These are phyloP conservation scores for Hippocampus mohnikei DNA, from an alignment of 2,113 vertebrate species.

Conservation along the genomic window DNA sequence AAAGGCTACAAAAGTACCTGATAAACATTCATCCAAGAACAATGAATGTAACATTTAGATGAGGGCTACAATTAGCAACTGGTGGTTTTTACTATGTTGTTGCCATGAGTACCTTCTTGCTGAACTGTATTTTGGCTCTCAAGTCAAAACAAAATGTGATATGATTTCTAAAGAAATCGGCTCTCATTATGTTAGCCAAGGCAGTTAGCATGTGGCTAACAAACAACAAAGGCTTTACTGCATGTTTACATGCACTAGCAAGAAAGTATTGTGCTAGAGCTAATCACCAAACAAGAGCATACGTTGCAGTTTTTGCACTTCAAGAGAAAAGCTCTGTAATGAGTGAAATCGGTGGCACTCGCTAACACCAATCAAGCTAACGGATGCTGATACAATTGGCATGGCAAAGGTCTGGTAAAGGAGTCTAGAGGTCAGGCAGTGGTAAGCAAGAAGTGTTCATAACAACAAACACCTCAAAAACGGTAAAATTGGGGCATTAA, in stretches of 20 bases:
- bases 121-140: not conserved
- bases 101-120: not conserved
- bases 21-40: not conserved
- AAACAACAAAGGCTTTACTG: not conserved
- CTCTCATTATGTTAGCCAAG: not conserved
- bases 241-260: not conserved
- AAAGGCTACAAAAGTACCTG: slow-evolving; percentile 4
- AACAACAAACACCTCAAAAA: not conserved
- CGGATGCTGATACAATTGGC: not conserved
- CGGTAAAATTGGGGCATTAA: not conserved
- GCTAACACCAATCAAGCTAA: not conserved
- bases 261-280: not conserved
- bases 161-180: not conserved
- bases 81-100: not conserved
- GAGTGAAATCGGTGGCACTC: not conserved
- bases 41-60: not conserved
- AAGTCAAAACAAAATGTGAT: not conserved
- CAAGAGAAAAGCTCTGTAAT: not conserved
- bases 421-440: not conserved
- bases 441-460: not conserved
- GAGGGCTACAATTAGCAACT: not conserved
- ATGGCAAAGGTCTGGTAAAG: not conserved
- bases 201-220: not conserved
- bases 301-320: not conserved
- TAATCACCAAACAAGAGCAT: not conserved